Conservation (phyloP, 2,888 invertebrate genomes). For the Pterobdella sp. region DNA sequence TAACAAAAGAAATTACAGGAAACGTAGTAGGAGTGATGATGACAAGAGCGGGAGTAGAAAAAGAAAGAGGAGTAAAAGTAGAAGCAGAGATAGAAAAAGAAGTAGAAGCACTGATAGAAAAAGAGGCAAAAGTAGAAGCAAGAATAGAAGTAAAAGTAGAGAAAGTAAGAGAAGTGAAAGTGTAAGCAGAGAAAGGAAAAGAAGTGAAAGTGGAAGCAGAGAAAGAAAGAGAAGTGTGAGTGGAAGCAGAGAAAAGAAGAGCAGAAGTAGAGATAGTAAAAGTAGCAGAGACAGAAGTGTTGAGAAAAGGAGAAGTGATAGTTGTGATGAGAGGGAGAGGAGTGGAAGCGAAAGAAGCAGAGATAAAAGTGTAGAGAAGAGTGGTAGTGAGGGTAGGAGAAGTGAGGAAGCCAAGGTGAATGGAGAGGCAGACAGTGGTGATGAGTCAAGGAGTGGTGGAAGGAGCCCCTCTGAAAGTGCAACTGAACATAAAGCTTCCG, state of each 20-base stretch:
- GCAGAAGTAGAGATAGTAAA: constrained; percentile 18
- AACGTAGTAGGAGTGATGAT: background rate
- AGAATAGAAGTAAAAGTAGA: constrained; percentile 17
- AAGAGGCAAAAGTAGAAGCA: background rate
- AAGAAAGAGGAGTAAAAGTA: background rate
- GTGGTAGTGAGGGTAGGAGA: background rate
- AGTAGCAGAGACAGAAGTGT: constrained; percentile 19
- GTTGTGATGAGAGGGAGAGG: constrained; percentile 15
- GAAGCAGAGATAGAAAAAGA: background rate
- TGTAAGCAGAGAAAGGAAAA: constrained; percentile 26
- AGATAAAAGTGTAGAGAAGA: background rate
- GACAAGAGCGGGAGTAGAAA: background rate
- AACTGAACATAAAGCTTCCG: too few relatives aligned
- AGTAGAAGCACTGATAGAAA: background rate
- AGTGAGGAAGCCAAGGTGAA: background rate
- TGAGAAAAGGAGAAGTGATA: constrained; percentile 9
- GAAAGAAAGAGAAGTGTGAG: constrained; percentile 6
- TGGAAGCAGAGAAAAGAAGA: constrained; percentile 10
- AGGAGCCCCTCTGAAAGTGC: too few relatives aligned
- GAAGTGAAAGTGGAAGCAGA: constrained; percentile 18
- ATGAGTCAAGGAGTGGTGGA: background rate
- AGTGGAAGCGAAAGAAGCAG: background rate
- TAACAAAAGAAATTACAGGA: background rate
- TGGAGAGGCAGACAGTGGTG: background rate
- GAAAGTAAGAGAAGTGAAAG: constrained; percentile 18